phyloP scores from a whole-genome alignment of 2,888 invertebrate species.

The Apodemia mormo region DNA sequence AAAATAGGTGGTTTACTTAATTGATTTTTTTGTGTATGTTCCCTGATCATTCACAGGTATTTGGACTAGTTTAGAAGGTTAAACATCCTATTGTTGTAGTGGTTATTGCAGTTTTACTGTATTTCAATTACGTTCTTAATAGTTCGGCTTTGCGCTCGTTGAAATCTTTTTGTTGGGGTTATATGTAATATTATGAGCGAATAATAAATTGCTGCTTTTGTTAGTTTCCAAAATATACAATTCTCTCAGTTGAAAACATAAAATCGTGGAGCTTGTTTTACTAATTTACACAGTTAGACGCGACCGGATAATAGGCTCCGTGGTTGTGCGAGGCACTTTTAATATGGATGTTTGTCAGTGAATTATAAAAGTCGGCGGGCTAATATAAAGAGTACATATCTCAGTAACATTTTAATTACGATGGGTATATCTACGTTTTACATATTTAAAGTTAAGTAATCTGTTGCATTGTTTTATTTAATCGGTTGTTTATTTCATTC shows the following conservation, averaged over 20 bases:
- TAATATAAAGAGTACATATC: constrained; percentile 13
- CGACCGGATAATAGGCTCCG: constrained; percentile 39
- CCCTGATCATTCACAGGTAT: no score
- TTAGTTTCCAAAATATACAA: neutral
- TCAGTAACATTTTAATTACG: constrained; percentile 3
- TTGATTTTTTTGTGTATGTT: no score
- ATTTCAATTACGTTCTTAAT: neutral
- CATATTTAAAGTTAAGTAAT: constrained; percentile 20
- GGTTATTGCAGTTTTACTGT: no score
- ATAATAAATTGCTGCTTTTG: no score
- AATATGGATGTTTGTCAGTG: constrained; percentile 23
- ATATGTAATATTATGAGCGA: no score
- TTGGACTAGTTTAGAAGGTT: no score
- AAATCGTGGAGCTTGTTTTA: constrained; percentile 12
- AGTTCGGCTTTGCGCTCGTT: constrained; percentile 15
- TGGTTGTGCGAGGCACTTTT: constrained; percentile 26
- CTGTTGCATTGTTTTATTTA: neutral
- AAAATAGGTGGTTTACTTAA: no score
- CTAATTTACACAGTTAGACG: constrained; percentile 42
- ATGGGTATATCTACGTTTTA: constrained; percentile 12
- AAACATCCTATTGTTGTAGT: no score
- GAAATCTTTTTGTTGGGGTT: neutral
- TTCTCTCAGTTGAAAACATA: constrained; percentile 8
- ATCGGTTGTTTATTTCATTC: no score
- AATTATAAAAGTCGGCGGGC: constrained; percentile 6